These are phyloP conservation scores for Phalacrocorax pelagicus DNA, from an alignment of 2,113 vertebrate species.

Conservation along the genomic window DNA sequence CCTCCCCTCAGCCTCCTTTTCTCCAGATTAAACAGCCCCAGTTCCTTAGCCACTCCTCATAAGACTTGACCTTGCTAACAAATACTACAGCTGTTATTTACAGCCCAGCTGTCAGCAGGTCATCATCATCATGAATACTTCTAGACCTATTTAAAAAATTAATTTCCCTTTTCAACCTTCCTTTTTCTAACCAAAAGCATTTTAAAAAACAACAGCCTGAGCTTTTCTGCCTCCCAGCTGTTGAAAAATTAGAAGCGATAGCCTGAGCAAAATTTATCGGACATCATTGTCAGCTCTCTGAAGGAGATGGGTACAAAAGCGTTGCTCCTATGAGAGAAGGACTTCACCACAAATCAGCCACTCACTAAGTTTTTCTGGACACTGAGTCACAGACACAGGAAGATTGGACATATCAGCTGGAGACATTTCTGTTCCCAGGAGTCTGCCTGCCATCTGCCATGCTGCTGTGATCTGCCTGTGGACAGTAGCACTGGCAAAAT, in stretches of 20 bases:
- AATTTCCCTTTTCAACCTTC: background rate
- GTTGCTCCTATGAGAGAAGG: background rate
- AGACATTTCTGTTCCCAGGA: background rate
- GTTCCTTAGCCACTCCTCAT: background rate
- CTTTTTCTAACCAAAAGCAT: background rate
- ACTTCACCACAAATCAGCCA: background rate
- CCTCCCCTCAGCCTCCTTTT: background rate
- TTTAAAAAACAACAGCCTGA: background rate
- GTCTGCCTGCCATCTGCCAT: background rate
- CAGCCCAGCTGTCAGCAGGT: background rate
- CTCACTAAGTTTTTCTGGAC: background rate
- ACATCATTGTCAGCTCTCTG: background rate
- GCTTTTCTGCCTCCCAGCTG: background rate
- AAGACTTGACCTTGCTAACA: background rate
- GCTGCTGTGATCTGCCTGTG: background rate
- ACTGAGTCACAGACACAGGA: background rate
- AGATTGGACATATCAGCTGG: background rate
- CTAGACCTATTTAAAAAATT: background rate
- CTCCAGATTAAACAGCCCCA: background rate
- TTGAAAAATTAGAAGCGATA: background rate
- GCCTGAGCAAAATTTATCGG: background rate
- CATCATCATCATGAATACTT: background rate
- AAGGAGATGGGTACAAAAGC: background rate
- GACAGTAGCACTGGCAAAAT: background rate
- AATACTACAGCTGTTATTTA: background rate